Evolutionary conservation across 2,113 vertebrate genomes (phyloP).

Genomic region (Perca schrenkii): DNA sequence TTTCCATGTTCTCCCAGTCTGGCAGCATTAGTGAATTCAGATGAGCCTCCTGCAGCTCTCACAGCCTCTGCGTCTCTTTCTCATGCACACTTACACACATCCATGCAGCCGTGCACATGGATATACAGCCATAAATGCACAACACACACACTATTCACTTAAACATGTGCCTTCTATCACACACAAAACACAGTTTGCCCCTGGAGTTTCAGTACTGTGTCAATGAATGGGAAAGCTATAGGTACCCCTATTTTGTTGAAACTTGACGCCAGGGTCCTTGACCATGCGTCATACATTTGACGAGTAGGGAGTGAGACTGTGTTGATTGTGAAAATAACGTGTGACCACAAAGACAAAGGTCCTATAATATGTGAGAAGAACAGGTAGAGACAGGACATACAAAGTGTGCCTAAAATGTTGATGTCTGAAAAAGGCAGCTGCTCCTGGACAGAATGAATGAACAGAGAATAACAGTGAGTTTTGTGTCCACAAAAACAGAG

Average conservation of each 20-base stretch:
- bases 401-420: background rate
- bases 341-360: constrained; percentile 25
- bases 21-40: constrained; percentile 77
- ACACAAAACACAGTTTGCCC: constrained; percentile 15
- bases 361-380: constrained; percentile 6
- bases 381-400: background rate
- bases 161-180: constrained; percentile 43
- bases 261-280: no score
- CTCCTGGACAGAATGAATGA: background rate
- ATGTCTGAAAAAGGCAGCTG: constrained; percentile 8
- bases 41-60: constrained; percentile 72
- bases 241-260: no score
- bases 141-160: constrained; percentile 26
- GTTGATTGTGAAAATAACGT: constrained; percentile 13
- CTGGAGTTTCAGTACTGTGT: constrained; percentile 41
- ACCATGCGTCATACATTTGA: no score
- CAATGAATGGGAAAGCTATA: constrained; percentile 37
- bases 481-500: background rate
- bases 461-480: background rate
- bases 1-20: constrained; percentile 73
- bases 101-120: background rate
- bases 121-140: constrained; percentile 10
- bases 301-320: no score
- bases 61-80: constrained; percentile 50
- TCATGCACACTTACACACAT: constrained; percentile 43